phyloP scores from a whole-genome alignment of 1,140 invertebrate genomes.

The Hetaerina americana region DNA sequence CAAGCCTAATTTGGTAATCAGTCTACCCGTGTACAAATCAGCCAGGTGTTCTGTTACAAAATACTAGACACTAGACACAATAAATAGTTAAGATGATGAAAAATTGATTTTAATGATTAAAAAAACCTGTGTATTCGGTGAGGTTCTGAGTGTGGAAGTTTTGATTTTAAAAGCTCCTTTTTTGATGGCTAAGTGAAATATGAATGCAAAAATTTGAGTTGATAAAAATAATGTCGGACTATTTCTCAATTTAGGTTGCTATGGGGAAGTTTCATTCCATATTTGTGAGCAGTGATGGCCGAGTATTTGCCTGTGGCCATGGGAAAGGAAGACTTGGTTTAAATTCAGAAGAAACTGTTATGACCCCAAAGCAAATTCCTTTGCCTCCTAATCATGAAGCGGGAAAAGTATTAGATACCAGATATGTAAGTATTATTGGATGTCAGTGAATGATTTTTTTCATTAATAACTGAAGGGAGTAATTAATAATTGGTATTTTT shows the following conservation, averaged over 20 bases:
- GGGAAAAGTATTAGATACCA: too few relatives aligned
- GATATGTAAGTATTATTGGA: too few relatives aligned
- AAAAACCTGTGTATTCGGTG: constrained; percentile 7
- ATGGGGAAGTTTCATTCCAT: constrained; percentile 60
- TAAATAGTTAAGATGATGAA: background rate
- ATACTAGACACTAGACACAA: background rate
- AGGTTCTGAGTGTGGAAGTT: too few relatives aligned
- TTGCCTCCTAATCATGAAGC: too few relatives aligned
- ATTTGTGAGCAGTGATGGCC: constrained; percentile 40
- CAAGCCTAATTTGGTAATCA: background rate
- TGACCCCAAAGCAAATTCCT: constrained; percentile 41
- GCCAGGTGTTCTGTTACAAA: background rate
- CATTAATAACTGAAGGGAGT: too few relatives aligned
- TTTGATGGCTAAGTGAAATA: constrained; percentile 23
- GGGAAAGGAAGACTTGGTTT: constrained; percentile 56
- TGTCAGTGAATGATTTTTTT: too few relatives aligned
- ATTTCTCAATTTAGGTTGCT: constrained; percentile 32
- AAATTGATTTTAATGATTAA: background rate
- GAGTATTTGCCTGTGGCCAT: constrained; percentile 56
- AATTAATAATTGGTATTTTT: too few relatives aligned
- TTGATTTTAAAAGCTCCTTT: constrained; percentile 1
- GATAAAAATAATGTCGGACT: too few relatives aligned
- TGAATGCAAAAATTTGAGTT: constrained; percentile 24
- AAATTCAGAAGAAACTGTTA: constrained; percentile 38
- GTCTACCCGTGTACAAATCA: background rate